Evolutionary conservation across 53 echinoderm and acorn worm genomes (phyloP), one percentile per base, ranked within the genome.

Genomic region (Paracentrotus lividus): DNA sequence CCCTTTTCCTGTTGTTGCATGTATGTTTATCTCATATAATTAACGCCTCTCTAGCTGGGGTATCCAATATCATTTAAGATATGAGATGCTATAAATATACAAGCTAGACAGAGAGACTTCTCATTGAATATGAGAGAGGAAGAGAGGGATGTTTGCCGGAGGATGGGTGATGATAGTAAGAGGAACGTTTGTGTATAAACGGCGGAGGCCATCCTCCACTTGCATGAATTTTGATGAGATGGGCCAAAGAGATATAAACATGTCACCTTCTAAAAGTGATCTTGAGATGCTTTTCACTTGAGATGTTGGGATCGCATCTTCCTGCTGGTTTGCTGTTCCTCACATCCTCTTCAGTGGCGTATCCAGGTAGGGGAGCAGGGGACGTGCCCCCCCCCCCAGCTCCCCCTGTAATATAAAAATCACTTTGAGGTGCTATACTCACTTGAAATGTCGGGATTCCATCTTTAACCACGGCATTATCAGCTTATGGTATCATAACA

Each of bases 141-240:
- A 9, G 49, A 81, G 81, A 47, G 81, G 81, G 47, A 44, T 10
- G 27, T 27, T 8, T 47, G 81, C 81, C 81, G 44, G 45, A 44
- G 81, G 81, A 32, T n/a, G 85, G 33, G 36, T 33, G 86, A 36
- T 5, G 86, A 57, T 86, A 86, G 15, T 86, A 55, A 86, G 86
- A 45, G 81, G 81, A 45, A 47, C 56, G 54, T 86, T 57, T 86
- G 86, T 56, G 53, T 86, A 86, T 86, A 86, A 86, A 86, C 56
- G 56, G 32, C 36, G 86, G 33, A 18, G 38, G 53, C n/a, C 33
- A 56, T 27, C 55, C 56, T 36, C 33, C 54, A 86, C 86, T 86
- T 55, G 86, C 32, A 31, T 23, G 33, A 56, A 55, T 86, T 56
- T 56, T 86, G 29, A 86, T 31, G 86, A 53, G 56, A 54, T 38